phyloP scores from a whole-genome alignment of 2,113 vertebrate species.

The Heptranchias perlo region DNA sequence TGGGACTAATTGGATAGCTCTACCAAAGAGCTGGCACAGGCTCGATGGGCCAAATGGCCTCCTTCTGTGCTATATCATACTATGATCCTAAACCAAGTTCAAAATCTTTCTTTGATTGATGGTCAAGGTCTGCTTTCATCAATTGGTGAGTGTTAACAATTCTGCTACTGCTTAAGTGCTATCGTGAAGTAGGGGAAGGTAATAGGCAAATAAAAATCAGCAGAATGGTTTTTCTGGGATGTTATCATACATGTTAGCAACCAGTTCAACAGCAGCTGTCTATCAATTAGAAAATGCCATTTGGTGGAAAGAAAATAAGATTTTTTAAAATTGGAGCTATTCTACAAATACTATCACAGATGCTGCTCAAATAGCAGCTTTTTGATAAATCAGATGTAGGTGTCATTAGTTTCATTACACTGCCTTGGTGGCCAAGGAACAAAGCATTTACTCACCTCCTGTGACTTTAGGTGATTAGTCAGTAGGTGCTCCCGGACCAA shows the following conservation, averaged over 20 bases:
- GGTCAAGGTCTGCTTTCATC: background rate
- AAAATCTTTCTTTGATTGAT: background rate
- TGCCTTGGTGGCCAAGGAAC: background rate
- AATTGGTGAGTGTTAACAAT: background rate
- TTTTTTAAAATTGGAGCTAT: background rate
- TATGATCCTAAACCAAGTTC: background rate
- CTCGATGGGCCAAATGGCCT: too few species aligned
- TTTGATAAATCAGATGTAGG: background rate
- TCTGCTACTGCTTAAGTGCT: background rate
- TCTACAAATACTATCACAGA: background rate
- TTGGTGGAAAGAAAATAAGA: background rate
- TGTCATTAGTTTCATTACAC: background rate
- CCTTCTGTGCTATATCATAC: too few species aligned
- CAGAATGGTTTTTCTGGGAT: background rate
- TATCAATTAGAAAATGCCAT: background rate
- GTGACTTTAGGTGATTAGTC: slow-evolving; percentile 80
- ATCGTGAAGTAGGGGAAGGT: background rate
- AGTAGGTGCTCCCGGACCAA: slow-evolving; percentile 80
- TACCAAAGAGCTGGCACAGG: too few species aligned
- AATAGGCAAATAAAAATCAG: background rate
- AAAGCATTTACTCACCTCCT: slow-evolving; percentile 64
- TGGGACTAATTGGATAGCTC: too few species aligned
- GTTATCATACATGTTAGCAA: background rate
- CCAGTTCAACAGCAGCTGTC: background rate
- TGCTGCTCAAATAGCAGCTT: background rate